Base-by-base conservation (phyloP, 2,888 invertebrate species). In the Apodemia zela region DNA sequence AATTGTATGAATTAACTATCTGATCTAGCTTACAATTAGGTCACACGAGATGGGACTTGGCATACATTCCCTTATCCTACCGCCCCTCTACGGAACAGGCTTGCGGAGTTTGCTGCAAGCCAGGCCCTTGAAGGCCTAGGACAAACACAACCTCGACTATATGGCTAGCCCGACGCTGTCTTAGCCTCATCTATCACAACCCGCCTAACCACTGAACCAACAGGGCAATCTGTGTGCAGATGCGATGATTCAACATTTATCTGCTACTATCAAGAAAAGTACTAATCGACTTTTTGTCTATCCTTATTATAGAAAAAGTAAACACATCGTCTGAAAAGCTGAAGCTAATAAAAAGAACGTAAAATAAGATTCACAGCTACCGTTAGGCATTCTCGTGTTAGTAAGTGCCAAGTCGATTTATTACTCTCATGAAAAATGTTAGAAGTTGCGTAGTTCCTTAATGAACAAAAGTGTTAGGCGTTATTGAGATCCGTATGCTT, bases 341-440 rank as follows among this genome's bases (percentile, higher is more conserved):
- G 49, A 18, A 49, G 49, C 49, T 49, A 49, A 49, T 18, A 18
- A 49, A 49, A 49, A 49, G 49, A 15, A 42, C 42, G 49, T 18
- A 49, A 54, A 54, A 54, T 21, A 54, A 54, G 54, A 54, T 54
- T 54, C 54, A 54, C 54, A 21, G 54, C 51, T 15, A 25, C 54
- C 25, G 17, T 49, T 49, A 54, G 42, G 6, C 42, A 54, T 21
- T 21, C 15, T 21, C 54, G 54, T 54, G 54, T 54, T 21, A 54
- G 54, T 54, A 21, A 54, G 54, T 21, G 54, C 54, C 54, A 54
- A 54, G 54, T 54, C 21, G 18, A 54, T 54, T 54, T 54, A 54
- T 54, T 54, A 21, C 21, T 18, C 54, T 54, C 54, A 54, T 25
- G 21, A 21, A 42, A 42, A 25, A 21, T 54, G 21, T 51, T 51